Evolutionary conservation across 2,888 invertebrate genomes (phyloP).

Genomic region (Caenorhabditis sinica): DNA sequence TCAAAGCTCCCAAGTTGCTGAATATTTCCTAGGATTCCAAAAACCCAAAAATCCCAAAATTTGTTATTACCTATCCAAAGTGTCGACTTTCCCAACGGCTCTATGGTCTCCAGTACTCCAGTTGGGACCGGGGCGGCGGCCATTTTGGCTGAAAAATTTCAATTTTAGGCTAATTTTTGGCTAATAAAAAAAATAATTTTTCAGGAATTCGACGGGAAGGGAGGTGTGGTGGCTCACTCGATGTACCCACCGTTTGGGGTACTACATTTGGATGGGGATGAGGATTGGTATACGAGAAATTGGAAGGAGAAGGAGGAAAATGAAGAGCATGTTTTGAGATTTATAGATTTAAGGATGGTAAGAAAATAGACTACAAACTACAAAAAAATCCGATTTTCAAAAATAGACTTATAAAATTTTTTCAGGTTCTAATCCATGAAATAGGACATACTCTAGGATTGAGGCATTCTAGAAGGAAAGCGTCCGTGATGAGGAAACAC

Average conservation of each 20-base stretch:
- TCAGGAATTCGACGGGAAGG: slow-evolving; percentile 72
- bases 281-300: slow-evolving; percentile 68
- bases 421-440: slow-evolving; percentile 81
- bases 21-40: too few relatives aligned
- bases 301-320: slow-evolving; percentile 7
- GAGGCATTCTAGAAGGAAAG: slow-evolving; percentile 74
- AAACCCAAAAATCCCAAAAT: too few relatives aligned
- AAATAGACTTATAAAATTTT: too few relatives aligned
- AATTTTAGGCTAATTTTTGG: neutral
- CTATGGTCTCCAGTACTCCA: neutral
- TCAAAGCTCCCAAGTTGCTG: too few relatives aligned
- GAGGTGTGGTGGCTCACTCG: slow-evolving; percentile 81
- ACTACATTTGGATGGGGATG: slow-evolving; percentile 81
- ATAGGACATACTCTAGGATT: slow-evolving; percentile 82
- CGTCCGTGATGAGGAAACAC: slow-evolving; percentile 81
- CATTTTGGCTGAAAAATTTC: neutral
- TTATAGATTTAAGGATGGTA: slow-evolving; percentile 69
- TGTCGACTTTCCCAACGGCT: neutral
- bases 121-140: neutral
- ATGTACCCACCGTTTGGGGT: slow-evolving; percentile 79
- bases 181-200: neutral
- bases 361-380: neutral
- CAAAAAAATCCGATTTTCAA: neutral
- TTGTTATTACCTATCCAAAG: slow-evolving; percentile 5
- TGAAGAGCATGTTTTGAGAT: neutral